Evolutionary conservation across 2,113 vertebrate genomes (phyloP).

Genomic region (Prionailurus viverrinus): DNA sequence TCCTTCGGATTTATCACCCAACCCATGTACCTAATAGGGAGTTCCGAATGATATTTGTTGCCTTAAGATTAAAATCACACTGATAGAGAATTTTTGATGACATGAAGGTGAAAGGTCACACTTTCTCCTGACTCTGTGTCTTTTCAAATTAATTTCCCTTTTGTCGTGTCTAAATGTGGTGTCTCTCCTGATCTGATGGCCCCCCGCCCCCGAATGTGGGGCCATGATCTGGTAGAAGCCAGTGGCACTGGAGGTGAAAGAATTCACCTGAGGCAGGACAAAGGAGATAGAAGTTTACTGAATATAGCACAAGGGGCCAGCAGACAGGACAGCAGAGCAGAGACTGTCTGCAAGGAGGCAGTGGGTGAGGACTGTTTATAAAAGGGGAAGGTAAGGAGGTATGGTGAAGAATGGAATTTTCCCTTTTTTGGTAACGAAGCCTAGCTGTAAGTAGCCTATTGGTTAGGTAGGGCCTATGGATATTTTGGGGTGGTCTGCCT

Average conservation of each 20-base stretch:
- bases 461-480: background rate
- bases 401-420: background rate
- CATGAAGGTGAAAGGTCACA: background rate
- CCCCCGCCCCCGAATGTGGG: background rate
- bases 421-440: background rate
- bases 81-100: background rate
- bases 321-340: background rate
- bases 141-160: slow-evolving; percentile 23
- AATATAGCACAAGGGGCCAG: background rate
- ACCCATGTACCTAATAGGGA: background rate
- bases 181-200: background rate
- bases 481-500: background rate
- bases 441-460: background rate
- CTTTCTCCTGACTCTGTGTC: background rate
- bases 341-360: background rate
- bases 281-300: background rate
- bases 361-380: background rate
- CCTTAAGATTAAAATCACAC: slow-evolving; percentile 2
- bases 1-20: background rate
- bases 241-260: background rate
- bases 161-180: background rate
- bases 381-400: background rate
- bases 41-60: background rate
- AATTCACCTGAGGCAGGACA: background rate
- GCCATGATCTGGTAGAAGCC: background rate